Evolutionary conservation across 2,113 vertebrate genomes (phyloP).

Genomic region (Megalops atlanticus): DNA sequence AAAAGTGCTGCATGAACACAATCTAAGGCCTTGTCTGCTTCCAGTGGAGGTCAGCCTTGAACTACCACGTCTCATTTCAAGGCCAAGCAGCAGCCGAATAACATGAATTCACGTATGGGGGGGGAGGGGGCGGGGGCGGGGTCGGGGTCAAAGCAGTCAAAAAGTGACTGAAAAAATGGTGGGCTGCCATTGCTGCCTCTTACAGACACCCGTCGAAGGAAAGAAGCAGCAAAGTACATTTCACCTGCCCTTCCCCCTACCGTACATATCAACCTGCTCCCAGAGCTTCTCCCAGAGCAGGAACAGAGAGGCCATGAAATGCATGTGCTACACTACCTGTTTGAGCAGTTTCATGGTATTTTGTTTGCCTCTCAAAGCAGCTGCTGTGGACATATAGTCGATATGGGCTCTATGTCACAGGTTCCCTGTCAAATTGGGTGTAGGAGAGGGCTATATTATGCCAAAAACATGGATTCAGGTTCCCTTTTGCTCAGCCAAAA

Average conservation of each 20-base stretch:
- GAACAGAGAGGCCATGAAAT: background rate
- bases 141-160: no score
- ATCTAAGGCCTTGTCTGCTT: background rate
- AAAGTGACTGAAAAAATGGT: background rate
- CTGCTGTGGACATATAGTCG: background rate
- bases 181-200: background rate
- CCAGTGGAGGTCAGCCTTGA: background rate
- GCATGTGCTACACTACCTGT: slow-evolving; percentile 56
- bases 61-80: background rate
- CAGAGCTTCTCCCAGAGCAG: background rate
- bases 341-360: slow-evolving; percentile 60
- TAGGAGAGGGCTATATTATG: background rate
- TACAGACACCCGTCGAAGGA: background rate
- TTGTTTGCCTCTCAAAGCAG: slow-evolving; percentile 29
- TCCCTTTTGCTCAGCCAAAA: background rate
- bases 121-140: no score
- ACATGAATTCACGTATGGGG: no score
- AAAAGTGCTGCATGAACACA: background rate
- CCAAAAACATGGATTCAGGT: background rate
- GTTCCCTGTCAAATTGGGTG: background rate
- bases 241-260: background rate
- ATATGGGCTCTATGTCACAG: background rate
- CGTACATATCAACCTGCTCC: slow-evolving; percentile 3
- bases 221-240: background rate
- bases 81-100: background rate